Evolutionary conservation across 2,888 invertebrate genomes (phyloP).

Genomic region (Drosophila lutescens): DNA sequence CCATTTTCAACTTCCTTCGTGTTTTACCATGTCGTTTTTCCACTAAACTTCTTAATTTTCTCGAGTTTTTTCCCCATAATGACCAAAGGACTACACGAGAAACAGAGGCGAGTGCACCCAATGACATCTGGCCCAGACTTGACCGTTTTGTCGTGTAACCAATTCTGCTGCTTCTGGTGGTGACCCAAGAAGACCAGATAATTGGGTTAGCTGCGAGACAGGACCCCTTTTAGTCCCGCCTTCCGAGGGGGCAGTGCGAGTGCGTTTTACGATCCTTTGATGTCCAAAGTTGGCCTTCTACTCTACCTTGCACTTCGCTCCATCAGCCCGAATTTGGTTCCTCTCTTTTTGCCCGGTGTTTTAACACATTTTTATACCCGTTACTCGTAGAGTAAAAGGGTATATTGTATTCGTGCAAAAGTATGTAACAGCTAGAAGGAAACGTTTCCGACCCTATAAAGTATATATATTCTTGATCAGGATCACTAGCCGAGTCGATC

Average conservation of each 20-base stretch:
- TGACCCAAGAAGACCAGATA: slow-evolving; percentile 49
- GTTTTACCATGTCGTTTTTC: not conserved
- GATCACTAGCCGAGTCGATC: too few relatives aligned
- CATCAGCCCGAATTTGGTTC: not conserved
- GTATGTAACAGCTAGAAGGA: too few relatives aligned
- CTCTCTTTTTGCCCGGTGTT: slow-evolving; percentile 32
- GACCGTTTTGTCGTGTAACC: slow-evolving; percentile 53
- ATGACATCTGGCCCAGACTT: slow-evolving; percentile 71
- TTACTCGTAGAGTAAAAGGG: too few relatives aligned
- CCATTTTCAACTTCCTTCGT: not conserved
- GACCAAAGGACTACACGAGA: slow-evolving; percentile 57
- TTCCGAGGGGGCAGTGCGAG: slow-evolving; percentile 7
- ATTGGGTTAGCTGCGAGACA: slow-evolving; percentile 68
- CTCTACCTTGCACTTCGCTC: slow-evolving; percentile 24
- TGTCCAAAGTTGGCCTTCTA: slow-evolving; percentile 26
- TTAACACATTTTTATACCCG: slow-evolving; percentile 26
- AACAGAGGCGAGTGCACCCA: slow-evolving; percentile 63
- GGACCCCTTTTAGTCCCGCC: slow-evolving; percentile 14
- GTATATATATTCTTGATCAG: too few relatives aligned
- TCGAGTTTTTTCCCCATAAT: slow-evolving; percentile 53
- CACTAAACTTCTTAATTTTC: slow-evolving; percentile 14
- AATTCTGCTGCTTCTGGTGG: slow-evolving; percentile 16
- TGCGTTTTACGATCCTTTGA: slow-evolving; percentile 43
- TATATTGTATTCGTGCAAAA: too few relatives aligned
- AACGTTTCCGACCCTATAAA: too few relatives aligned